A percentile compares a stretch with the other conserved stretches of the same genome.
Conservation (phyloP, 2,888 invertebrate species). For the Limnephilus rhombicus region DNA sequence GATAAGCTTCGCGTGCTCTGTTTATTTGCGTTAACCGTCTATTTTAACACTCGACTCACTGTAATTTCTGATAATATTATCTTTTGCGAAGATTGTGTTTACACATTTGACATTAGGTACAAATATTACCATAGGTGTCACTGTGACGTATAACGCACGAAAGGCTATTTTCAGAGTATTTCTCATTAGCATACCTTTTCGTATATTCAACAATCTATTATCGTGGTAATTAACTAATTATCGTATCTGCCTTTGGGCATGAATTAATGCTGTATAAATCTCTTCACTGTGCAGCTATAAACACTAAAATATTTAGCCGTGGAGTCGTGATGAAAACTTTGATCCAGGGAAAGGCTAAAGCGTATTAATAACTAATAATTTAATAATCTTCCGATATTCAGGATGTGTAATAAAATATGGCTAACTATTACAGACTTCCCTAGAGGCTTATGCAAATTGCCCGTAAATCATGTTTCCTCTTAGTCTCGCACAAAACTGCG, state of each 20-base stretch:
- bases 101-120: background rate
- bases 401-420: constrained; percentile 8
- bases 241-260: background rate
- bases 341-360: background rate
- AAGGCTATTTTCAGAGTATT: background rate
- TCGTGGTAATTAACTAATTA: background rate
- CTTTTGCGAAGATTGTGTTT: background rate
- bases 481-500: background rate
- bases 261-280: background rate
- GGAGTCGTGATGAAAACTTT: background rate
- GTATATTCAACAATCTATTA: background rate
- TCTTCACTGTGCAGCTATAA: background rate
- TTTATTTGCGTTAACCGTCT: background rate
- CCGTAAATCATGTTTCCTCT: background rate
- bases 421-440: background rate
- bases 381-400: background rate
- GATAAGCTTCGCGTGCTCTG: background rate
- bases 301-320: background rate
- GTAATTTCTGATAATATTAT: background rate
- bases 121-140: background rate
- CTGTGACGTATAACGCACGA: background rate
- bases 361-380: background rate
- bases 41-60: background rate
- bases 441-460: constrained; percentile 10
- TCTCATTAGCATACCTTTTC: background rate